These are phyloP conservation scores for Pollenia griseotomentosa DNA, from an alignment of 2,888 invertebrate species.

Conservation along the genomic window DNA sequence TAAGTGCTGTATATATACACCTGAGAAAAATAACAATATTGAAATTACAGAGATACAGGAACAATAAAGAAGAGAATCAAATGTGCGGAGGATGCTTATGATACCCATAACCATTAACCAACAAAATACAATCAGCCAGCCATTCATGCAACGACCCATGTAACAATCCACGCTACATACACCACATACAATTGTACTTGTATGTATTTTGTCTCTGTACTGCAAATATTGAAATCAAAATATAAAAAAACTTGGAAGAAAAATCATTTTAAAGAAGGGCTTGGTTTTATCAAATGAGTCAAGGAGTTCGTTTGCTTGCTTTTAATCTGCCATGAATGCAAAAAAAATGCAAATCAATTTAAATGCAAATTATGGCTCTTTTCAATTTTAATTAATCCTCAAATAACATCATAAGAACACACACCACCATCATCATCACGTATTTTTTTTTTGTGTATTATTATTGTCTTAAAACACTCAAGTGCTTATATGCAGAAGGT, in stretches of 20 bases:
- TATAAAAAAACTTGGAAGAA: slow-evolving; percentile 20
- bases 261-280: slow-evolving; percentile 55
- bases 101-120: slow-evolving; percentile 66
- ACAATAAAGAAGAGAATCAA: slow-evolving; percentile 29
- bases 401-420: slow-evolving; percentile 60
- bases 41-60: slow-evolving; percentile 40
- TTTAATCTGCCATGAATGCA: slow-evolving; percentile 29
- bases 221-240: slow-evolving; percentile 9
- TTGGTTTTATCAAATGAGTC: slow-evolving; percentile 61
- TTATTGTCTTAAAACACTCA: slow-evolving; percentile 14
- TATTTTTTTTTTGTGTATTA: background rate
- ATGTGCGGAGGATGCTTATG: slow-evolving; percentile 70
- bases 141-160: slow-evolving; percentile 34
- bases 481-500: background rate
- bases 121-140: slow-evolving; percentile 60
- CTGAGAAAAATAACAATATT: slow-evolving; percentile 61
- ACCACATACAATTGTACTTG: background rate
- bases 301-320: slow-evolving; percentile 47
- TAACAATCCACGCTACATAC: slow-evolving; percentile 26
- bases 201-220: background rate
- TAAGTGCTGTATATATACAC: slow-evolving; percentile 37
- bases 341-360: slow-evolving; percentile 69
- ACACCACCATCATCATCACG: slow-evolving; percentile 31
- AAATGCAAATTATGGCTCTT: slow-evolving; percentile 71
- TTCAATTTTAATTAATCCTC: slow-evolving; percentile 69